Evolutionary conservation across 2,797 vertebrate genomes (phyloP).

Genomic region (Enteromius unitaeniatus): DNA sequence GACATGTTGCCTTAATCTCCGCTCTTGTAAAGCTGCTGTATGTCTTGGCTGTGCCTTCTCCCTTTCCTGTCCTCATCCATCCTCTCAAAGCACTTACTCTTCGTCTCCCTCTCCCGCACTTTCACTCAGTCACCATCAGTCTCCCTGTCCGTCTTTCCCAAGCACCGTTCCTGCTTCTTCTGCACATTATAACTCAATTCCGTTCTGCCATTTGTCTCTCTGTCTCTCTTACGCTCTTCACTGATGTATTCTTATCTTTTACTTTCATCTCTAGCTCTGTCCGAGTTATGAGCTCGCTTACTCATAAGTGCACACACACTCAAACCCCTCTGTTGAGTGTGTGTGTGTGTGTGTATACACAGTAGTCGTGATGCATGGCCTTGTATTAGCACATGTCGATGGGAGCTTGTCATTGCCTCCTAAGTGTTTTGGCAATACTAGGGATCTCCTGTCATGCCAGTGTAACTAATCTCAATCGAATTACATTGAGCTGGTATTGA

Average conservation of each 20-base stretch:
- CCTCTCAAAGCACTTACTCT: conserved; percentile 66
- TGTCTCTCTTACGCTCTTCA: conserved; percentile 20
- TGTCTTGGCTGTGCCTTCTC: conserved; percentile 35
- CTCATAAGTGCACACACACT: conserved; percentile 33
- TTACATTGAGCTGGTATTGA: conserved; percentile 78
- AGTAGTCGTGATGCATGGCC: conserved; percentile 64
- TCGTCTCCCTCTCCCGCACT: conserved; percentile 51
- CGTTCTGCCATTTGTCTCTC: conserved; percentile 8
- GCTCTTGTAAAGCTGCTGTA: conserved; percentile 75
- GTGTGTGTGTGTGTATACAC: conserved; percentile 53
- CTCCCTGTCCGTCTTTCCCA: conserved; percentile 56
- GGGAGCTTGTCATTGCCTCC: conserved; percentile 79
- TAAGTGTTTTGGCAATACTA: conserved; percentile 83
- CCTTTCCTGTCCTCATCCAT: conserved; percentile 70
- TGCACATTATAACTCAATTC: conserved; percentile 32
- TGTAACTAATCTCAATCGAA: conserved; percentile 81
- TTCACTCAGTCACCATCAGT: conserved; percentile 60
- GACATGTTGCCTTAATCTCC: conserved; percentile 83
- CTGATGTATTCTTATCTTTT: conserved; percentile 7
- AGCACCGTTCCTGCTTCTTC: conserved; percentile 23
- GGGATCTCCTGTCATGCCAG: conserved; percentile 81
- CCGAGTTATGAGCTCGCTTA: conserved; percentile 51
- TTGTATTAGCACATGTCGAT: conserved; percentile 74
- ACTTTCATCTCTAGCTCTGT: conserved; percentile 52
- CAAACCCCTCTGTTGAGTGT: conserved; percentile 29